A percentile compares a stretch with the other conserved stretches of the same genome.
Evolutionary conservation across 2,888 invertebrate genomes (phyloP).

Genomic region (Sclerodermus sp.): DNA sequence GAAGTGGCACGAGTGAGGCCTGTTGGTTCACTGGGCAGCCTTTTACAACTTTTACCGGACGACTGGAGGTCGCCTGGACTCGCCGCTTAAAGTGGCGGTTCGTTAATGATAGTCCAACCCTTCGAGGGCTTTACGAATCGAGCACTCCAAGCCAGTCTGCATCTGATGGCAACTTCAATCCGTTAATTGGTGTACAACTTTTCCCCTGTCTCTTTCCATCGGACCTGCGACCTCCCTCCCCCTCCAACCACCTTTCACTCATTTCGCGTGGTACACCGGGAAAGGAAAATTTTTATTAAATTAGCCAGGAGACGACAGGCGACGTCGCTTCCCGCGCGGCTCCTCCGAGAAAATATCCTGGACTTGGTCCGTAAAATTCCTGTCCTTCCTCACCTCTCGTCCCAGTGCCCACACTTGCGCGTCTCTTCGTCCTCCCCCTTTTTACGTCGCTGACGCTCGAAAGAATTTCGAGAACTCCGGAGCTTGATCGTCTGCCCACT

Average conservation of each 20-base stretch:
- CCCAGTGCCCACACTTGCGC: no score
- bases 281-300: no score
- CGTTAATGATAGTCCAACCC: slow-evolving; percentile 43
- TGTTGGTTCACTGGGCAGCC: slow-evolving; percentile 21
- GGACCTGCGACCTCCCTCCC: slow-evolving; percentile 1
- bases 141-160: slow-evolving; percentile 42
- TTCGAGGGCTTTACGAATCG: slow-evolving; percentile 29
- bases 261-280: no score
- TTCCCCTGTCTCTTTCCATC: slow-evolving; percentile 22
- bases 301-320: no score
- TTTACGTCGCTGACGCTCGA: no score
- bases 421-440: no score
- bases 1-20: slow-evolving; percentile 31
- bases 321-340: no score
- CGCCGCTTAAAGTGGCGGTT: slow-evolving; percentile 31
- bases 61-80: slow-evolving; percentile 14
- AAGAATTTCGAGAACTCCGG: no score
- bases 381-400: no score
- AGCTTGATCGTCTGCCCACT: no score
- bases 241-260: neutral
- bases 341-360: no score
- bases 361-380: no score
- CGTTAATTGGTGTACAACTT: slow-evolving; percentile 52
- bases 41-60: slow-evolving; percentile 29
- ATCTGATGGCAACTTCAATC: slow-evolving; percentile 48